Conservation (phyloP, 2,797 vertebrate genomes). For the Phoebastria nigripes region DNA sequence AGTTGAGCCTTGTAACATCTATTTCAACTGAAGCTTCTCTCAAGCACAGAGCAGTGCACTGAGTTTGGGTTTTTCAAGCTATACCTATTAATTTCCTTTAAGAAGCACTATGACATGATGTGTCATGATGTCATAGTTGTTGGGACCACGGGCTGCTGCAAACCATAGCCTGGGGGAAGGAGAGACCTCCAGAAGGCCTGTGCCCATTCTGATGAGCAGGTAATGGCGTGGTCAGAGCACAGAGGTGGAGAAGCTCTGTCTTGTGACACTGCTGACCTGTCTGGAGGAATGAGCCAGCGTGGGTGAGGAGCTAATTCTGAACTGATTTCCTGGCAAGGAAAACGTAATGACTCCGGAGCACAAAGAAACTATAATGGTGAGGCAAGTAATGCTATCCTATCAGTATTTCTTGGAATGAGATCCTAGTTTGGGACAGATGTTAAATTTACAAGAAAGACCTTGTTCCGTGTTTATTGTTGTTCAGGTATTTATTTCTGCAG, state of each 20-base stretch:
- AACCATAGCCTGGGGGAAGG: not conserved
- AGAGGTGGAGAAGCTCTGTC: not conserved
- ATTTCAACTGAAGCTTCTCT: not conserved
- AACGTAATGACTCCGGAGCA: not conserved
- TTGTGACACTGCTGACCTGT: fast-evolving
- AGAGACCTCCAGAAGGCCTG: not conserved
- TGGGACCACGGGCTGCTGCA: not conserved
- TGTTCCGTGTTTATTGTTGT: not conserved
- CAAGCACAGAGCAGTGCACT: not conserved
- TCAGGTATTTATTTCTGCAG: not conserved
- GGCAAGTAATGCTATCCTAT: not conserved
- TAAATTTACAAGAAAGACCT: not conserved
- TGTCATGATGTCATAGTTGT: not conserved
- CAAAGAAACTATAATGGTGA: not conserved
- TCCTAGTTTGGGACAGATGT: not conserved
- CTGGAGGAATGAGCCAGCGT: not conserved
- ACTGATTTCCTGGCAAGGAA: not conserved
- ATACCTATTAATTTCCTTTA: not conserved
- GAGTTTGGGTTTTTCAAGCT: not conserved
- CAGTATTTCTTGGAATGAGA: not conserved
- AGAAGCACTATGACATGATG: not conserved
- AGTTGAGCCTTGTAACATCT: not conserved
- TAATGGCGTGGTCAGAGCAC: not conserved
- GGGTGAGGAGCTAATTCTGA: not conserved
- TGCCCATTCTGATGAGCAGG: not conserved